phyloP scores from a whole-genome alignment of 2,888 invertebrate genomes.

The Torymus auratus region DNA sequence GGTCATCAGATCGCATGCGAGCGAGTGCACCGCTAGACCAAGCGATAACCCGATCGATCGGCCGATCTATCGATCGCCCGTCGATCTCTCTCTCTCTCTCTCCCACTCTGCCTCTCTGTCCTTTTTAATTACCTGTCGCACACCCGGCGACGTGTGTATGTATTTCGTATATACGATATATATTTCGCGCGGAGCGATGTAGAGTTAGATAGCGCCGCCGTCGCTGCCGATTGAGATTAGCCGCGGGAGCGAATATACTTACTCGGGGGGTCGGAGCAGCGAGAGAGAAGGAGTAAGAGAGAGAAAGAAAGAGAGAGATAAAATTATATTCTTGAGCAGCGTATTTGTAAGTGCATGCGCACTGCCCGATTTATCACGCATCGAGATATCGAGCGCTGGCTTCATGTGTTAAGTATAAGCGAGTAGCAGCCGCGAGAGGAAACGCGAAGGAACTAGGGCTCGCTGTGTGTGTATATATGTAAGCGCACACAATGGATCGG shows the following conservation, averaged over 20 bases:
- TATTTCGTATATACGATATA: slow-evolving; percentile 42
- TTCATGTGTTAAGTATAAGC: too few species aligned
- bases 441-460: too few species aligned
- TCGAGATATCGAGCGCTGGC: not conserved
- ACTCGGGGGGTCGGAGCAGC: not conserved
- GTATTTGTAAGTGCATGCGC: slow-evolving; percentile 16
- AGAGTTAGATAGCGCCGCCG: slow-evolving; percentile 26
- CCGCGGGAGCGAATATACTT: slow-evolving; percentile 40
- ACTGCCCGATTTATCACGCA: slow-evolving; percentile 47
- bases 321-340: not conserved
- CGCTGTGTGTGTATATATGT: too few species aligned
- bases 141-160: slow-evolving; percentile 37
- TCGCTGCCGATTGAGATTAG: slow-evolving; percentile 46
- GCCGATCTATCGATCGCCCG: slow-evolving; percentile 63
- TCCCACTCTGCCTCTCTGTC: slow-evolving; percentile 58
- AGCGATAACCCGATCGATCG: slow-evolving; percentile 63
- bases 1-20: slow-evolving; percentile 29
- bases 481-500: too few species aligned
- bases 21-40: slow-evolving; percentile 29
- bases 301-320: too few species aligned
- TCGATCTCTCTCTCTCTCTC: slow-evolving; percentile 50
- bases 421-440: too few species aligned
- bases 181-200: not conserved
- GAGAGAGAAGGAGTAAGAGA: too few species aligned
- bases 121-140: slow-evolving; percentile 63